Percentiles rank a stretch among this genome's conserved stretches.
phyloP scores from a whole-genome alignment of 2,113 vertebrate species.

The Entomyzon cyanotis region DNA sequence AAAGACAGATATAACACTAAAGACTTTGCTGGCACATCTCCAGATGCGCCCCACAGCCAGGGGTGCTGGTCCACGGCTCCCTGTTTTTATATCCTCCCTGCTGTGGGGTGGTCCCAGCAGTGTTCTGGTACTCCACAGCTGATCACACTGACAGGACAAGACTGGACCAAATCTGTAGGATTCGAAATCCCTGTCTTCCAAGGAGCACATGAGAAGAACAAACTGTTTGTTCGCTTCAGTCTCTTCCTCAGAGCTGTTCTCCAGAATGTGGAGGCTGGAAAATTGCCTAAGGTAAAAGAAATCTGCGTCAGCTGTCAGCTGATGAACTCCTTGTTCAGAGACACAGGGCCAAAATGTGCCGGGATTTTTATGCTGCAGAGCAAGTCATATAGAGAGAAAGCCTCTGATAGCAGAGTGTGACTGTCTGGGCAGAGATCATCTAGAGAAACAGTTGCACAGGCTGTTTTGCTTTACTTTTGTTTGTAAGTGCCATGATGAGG shows the following conservation, averaged over 20 bases:
- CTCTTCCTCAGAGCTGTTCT: slow-evolving; percentile 20
- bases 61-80: background rate
- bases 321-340: slow-evolving; percentile 34
- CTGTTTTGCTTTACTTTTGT: background rate
- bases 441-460: fast-evolving
- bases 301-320: background rate
- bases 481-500: background rate
- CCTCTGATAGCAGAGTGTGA: background rate
- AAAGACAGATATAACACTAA: background rate
- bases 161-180: background rate
- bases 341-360: background rate
- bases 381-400: background rate
- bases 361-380: background rate
- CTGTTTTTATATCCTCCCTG: background rate
- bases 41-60: fast-evolving
- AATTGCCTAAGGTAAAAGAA: slow-evolving; percentile 27
- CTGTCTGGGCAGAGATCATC: background rate
- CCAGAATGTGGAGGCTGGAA: slow-evolving; percentile 50
- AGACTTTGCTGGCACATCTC: background rate
- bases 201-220: slow-evolving; percentile 27
- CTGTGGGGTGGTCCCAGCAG: background rate
- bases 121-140: background rate
- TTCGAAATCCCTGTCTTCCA: background rate
- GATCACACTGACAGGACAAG: background rate
- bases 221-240: background rate